Evolutionary conservation across 2,888 invertebrate species (phyloP), one percentile per base, ranked within the genome.

Genomic region (Perizoma flavofasciatum): DNA sequence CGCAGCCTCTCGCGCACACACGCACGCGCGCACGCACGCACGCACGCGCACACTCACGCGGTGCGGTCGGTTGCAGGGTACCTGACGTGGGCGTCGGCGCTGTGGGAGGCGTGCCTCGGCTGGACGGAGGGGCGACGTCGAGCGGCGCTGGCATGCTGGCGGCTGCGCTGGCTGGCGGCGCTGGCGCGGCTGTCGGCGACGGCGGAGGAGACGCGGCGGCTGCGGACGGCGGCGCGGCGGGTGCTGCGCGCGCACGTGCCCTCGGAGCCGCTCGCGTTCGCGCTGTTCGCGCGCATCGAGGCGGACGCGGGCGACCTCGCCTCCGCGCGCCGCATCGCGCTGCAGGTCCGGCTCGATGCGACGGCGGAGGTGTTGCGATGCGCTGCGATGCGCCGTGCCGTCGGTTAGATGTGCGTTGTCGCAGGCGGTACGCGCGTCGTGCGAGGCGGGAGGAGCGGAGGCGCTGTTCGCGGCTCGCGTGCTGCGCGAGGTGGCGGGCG

Each of bases 131-230:
- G 77, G 40, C 48, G 37, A 63, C 62, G 60, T 49, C 79, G 83
- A n/a, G 52, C 53, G 46, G 85, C 83, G 67, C 73, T 88, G 67
- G 70, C 82, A 68, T 79, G 85, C 77, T 88, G 88, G 88, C 81
- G 86, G 2, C 76, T 87, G 77, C 85, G 88, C 65, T 84, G 83
- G 85, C 72, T 82, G 77, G 81, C 81, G 72, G 77, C 84, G 73
- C 78, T 81, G 58, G 59, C 70, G 66, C 64, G 75, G 68, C 73
- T 78, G 11, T 54, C 59, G 66, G 66, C 48, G 66, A 55, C 55
- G 60, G 66, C 55, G 61, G 60, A 43, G 50, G 77, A 70, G 70
- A 72, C 70, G 66, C 67, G 70, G 46, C 69, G 75, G 5, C 58
- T 75, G 61, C 71, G 71, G 32, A 57, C 48, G 37, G 69, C 57